Conservation (phyloP, 2,797 vertebrate species). For the Molossus molossus region DNA sequence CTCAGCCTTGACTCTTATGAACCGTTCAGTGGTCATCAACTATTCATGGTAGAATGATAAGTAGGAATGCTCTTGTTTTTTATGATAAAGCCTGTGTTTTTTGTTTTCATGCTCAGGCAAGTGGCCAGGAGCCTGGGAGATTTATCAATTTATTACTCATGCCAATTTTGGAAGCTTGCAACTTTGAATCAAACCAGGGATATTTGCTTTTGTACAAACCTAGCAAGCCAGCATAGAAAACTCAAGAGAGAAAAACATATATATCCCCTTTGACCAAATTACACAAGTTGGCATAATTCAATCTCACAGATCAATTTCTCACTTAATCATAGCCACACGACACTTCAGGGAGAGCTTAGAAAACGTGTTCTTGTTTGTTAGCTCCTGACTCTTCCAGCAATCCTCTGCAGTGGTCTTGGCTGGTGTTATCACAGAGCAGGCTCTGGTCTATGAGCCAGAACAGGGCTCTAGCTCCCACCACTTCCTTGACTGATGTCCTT, state of each 20-base stretch:
- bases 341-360: constrained; percentile 30
- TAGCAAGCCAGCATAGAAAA: constrained; percentile 38
- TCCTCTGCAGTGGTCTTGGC: not conserved
- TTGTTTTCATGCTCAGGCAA: constrained; percentile 5
- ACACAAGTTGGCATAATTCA: not conserved
- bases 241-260: not conserved
- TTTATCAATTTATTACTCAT: constrained; percentile 20
- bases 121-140: not conserved
- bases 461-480: not conserved
- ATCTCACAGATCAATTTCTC: not conserved
- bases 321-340: not conserved
- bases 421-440: not conserved
- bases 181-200: constrained; percentile 59
- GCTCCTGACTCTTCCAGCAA: not conserved
- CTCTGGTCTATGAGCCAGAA: not conserved
- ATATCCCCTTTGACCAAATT: constrained; percentile 40
- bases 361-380: not conserved
- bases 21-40: not conserved
- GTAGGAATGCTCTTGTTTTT: not conserved
- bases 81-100: constrained; percentile 38
- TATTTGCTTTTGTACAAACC: not conserved
- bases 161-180: constrained; percentile 57
- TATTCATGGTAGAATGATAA: not conserved
- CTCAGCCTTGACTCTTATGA: constrained; percentile 39
- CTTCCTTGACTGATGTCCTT: not conserved